These are phyloP conservation scores for Drosophila virilis DNA, from an alignment of 1,140 invertebrate species.

Conservation along the genomic window DNA sequence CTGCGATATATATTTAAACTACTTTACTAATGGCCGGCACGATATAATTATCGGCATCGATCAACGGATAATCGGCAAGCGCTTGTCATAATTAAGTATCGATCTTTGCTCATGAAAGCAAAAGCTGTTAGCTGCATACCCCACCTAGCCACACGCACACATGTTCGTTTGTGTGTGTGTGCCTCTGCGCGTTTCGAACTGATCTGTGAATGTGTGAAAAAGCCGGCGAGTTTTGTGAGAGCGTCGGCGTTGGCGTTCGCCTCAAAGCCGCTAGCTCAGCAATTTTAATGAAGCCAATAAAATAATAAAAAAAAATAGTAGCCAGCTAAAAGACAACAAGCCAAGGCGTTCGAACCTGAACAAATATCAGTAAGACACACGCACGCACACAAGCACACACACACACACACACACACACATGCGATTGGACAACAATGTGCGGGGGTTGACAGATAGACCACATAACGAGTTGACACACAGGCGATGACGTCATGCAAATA, in stretches of 20 bases:
- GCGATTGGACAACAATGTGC: constrained; percentile 48
- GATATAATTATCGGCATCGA: constrained; percentile 35
- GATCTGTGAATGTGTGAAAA: constrained; percentile 42
- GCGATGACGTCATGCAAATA: constrained; percentile 65
- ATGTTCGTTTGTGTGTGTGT: constrained; percentile 2
- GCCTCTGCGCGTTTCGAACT: constrained; percentile 6
- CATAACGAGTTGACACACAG: constrained; percentile 58
- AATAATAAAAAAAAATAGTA: constrained; percentile 48
- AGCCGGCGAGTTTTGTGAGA: constrained; percentile 42
- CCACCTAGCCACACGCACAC: constrained; percentile 17
- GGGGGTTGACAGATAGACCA: constrained; percentile 61
- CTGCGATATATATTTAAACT: constrained; percentile 1
- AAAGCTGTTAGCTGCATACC: constrained; percentile 45
- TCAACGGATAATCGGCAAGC: constrained; percentile 20
- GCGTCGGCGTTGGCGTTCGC: constrained; percentile 54
- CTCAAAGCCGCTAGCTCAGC: constrained; percentile 26
- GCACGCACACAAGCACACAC: constrained; percentile 28
- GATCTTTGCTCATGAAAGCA: constrained; percentile 16
- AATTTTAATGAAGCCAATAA: constrained; percentile 68
- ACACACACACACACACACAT: constrained; percentile 21
- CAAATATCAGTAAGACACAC: constrained; percentile 50
- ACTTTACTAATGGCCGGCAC: not conserved
- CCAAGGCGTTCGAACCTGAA: constrained; percentile 45
- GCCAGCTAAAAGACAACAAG: constrained; percentile 67
- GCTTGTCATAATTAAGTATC: constrained; percentile 9